Evolutionary conservation across 1,140 invertebrate species (phyloP).

Genomic region (Lysiphlebus fabarum): DNA sequence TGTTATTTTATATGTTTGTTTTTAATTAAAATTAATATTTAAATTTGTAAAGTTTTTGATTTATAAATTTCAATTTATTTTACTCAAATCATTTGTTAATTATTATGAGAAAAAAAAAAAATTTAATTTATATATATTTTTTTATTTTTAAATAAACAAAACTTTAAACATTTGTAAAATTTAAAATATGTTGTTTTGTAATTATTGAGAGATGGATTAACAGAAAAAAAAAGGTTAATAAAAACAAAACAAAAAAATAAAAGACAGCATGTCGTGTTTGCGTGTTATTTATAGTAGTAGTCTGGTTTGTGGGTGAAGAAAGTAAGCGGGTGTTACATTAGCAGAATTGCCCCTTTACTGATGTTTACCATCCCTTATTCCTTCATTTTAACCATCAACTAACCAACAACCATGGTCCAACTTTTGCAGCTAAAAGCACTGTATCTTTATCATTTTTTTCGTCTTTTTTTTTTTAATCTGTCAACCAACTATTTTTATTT

Average conservation of each 20-base stretch:
- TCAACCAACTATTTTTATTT: slow-evolving; percentile 32
- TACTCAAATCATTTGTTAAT: no score
- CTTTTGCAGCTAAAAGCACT: slow-evolving; percentile 13
- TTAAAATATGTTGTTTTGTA: background rate
- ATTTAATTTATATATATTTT: background rate
- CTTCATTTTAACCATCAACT: background rate
- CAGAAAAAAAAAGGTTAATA: background rate
- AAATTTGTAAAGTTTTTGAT: no score
- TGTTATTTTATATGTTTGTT: no score
- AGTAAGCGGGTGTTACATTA: slow-evolving; percentile 45
- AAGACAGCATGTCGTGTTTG: slow-evolving; percentile 33
- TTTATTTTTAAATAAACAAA: background rate
- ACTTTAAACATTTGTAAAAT: background rate
- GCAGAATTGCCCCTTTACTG: slow-evolving; percentile 43
- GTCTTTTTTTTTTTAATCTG: slow-evolving; percentile 31
- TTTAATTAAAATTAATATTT: no score
- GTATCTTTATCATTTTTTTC: slow-evolving; percentile 20
- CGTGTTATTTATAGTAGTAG: slow-evolving; percentile 44
- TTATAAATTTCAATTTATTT: no score
- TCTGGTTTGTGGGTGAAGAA: slow-evolving; percentile 34
- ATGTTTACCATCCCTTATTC: background rate
- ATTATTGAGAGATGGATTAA: slow-evolving; percentile 4
- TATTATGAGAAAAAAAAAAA: no score
- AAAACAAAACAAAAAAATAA: slow-evolving; percentile 18
- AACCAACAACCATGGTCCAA: slow-evolving; percentile 5